A percentile compares a stretch with the other conserved stretches of the same genome.
Evolutionary conservation across 2,113 vertebrate genomes (phyloP).

Genomic region (Sapajus apella): DNA sequence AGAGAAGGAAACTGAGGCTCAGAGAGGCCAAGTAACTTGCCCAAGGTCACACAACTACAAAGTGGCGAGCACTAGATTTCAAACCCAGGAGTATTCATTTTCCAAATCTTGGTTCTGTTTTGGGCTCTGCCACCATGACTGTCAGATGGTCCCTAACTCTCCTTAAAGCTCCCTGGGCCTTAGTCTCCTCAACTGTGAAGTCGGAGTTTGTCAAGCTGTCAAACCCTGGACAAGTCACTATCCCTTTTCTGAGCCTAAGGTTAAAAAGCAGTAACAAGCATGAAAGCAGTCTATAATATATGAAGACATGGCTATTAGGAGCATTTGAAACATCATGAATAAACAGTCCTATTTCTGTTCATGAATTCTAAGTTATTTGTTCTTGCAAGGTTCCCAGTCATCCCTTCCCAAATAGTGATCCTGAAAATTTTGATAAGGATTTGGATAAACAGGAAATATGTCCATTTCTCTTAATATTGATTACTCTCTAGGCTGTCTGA

Average conservation of each 20-base stretch:
- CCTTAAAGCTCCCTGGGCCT: background rate
- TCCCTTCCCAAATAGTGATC: background rate
- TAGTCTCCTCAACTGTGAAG: background rate
- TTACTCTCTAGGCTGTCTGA: background rate
- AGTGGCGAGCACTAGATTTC: background rate
- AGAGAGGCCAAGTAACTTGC: constrained; percentile 6
- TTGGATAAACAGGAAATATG: constrained; percentile 49
- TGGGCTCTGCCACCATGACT: background rate
- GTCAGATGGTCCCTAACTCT: background rate
- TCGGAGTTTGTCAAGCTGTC: too few species aligned
- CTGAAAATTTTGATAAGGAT: constrained; percentile 30
- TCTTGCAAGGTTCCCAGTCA: background rate
- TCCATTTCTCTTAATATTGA: background rate
- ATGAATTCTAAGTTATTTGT: background rate
- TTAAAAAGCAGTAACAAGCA: background rate
- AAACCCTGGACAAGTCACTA: too few species aligned
- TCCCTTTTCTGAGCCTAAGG: background rate
- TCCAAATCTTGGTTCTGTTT: constrained; percentile 31
- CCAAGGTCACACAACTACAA: background rate
- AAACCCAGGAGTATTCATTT: constrained; percentile 2
- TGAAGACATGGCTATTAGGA: background rate
- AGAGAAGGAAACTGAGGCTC: constrained; percentile 25
- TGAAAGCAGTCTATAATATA: constrained; percentile 8
- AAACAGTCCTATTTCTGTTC: constrained; percentile 11
- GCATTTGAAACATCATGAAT: background rate